Percentiles rank a stretch among this genome's conserved stretches.
These are phyloP conservation scores for Poeciliopsis paucimaculata DNA, from an alignment of 2,797 vertebrate genomes.

Conservation along the genomic window DNA sequence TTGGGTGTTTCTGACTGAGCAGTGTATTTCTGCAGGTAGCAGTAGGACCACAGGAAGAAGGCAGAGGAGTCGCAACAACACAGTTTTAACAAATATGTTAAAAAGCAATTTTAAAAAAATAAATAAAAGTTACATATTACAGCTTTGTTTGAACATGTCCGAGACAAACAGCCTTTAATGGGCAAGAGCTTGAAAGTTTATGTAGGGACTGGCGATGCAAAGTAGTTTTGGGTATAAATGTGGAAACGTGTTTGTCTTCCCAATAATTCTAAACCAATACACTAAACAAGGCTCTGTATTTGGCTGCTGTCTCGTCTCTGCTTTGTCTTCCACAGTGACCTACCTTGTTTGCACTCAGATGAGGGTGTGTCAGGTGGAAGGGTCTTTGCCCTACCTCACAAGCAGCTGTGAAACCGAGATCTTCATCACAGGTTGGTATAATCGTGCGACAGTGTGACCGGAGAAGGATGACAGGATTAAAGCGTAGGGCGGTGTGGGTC, in stretches of 20 bases:
- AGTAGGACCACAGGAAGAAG: too few species aligned
- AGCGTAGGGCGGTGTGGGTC: background rate
- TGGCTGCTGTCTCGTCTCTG: background rate
- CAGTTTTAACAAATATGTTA: too few species aligned
- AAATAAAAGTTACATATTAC: too few species aligned
- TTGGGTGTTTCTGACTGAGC: too few species aligned
- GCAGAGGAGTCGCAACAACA: too few species aligned
- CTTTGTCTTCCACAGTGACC: conserved; percentile 70
- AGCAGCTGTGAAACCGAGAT: conserved; percentile 90
- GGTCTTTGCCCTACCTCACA: conserved; percentile 86
- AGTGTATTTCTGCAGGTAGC: too few species aligned
- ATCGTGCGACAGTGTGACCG: background rate
- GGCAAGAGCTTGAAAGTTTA: background rate
- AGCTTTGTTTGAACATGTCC: background rate
- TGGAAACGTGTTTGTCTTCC: background rate
- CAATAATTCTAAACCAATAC: background rate
- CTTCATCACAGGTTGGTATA: conserved; percentile 86
- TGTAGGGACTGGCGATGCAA: background rate
- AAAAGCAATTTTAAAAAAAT: too few species aligned
- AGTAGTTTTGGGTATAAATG: background rate
- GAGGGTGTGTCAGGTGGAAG: conserved; percentile 84
- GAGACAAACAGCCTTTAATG: background rate
- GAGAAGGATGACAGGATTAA: background rate
- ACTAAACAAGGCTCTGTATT: background rate
- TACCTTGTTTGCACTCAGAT: conserved; percentile 94